A percentile compares a stretch with the other conserved stretches of the same genome.
Conservation (phyloP, 1,140 invertebrate species). For the Teleogryllus occipitalis region DNA sequence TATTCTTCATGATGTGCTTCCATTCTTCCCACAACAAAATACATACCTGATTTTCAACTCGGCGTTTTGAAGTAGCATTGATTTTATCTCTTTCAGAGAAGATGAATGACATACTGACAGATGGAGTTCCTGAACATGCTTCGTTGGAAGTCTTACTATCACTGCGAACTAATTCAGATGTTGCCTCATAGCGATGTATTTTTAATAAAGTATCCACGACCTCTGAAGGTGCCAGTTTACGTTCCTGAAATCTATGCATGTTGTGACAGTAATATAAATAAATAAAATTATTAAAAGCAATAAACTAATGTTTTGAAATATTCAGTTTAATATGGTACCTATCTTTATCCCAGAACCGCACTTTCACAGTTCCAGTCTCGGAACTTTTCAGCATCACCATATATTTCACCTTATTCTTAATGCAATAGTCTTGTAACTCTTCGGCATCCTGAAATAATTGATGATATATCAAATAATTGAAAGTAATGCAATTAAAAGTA, state of each 20-base stretch:
- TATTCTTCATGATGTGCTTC: too few species aligned
- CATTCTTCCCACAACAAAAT: neutral
- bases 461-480: slow-evolving; percentile 15
- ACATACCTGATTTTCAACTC: neutral
- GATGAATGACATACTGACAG: slow-evolving; percentile 40
- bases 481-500: neutral
- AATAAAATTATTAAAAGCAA: neutral
- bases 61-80: neutral
- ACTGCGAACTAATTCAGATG: slow-evolving; percentile 1
- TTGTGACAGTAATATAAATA: slow-evolving; percentile 10
- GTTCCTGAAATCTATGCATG: slow-evolving; percentile 9
- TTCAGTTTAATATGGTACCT: slow-evolving; percentile 30
- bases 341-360: slow-evolving; percentile 51
- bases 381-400: slow-evolving; percentile 58
- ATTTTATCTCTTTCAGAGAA: slow-evolving; percentile 37
- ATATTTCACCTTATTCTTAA: slow-evolving; percentile 51
- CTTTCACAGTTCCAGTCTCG: slow-evolving; percentile 49
- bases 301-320: slow-evolving; percentile 17
- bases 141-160: neutral
- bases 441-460: slow-evolving; percentile 42
- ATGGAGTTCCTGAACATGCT: neutral
- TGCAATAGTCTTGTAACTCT: slow-evolving; percentile 58
- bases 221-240: slow-evolving; percentile 9
- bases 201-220: slow-evolving; percentile 16
- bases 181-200: neutral